Percentiles rank a stretch among this genome's conserved stretches.
phyloP scores from a whole-genome alignment of 2,113 vertebrate species.

The Phoxinus phoxinus region DNA sequence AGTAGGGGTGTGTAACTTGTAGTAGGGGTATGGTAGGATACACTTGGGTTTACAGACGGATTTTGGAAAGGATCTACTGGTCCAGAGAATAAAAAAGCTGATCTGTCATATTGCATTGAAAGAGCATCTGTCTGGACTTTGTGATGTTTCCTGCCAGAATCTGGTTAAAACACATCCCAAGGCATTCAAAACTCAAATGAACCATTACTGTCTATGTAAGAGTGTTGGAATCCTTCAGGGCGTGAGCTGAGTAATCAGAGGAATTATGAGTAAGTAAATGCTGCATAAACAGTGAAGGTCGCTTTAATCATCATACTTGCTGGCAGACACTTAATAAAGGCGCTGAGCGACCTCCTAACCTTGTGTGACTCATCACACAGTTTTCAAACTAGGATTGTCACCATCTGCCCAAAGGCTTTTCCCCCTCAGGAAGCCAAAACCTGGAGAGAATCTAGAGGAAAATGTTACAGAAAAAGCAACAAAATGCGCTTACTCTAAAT shows the following conservation, averaged over 20 bases:
- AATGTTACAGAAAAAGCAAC: not conserved
- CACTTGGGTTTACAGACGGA: no score
- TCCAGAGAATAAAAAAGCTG: conserved; percentile 53
- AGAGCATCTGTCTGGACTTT: conserved; percentile 16
- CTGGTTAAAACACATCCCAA: not conserved
- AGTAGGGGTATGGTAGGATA: no score
- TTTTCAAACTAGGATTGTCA: conserved; percentile 27
- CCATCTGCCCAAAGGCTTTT: conserved; percentile 4
- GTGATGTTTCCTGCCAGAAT: not conserved
- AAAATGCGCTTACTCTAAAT: conserved; percentile 85
- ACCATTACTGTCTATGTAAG: not conserved
- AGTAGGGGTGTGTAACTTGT: no score
- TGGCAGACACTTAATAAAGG: conserved; percentile 33
- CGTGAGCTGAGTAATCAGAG: conserved; percentile 20
- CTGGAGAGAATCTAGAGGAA: not conserved
- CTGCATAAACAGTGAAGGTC: conserved; percentile 11
- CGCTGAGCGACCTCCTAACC: not conserved
- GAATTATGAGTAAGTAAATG: conserved; percentile 33
- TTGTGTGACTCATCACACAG: conserved; percentile 23
- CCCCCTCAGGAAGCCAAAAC: not conserved
- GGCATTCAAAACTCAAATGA: not conserved
- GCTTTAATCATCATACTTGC: conserved; percentile 6
- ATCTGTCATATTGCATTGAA: conserved; percentile 23
- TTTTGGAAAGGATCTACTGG: conserved; percentile 19
- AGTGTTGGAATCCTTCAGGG: conserved; percentile 10